A percentile compares a stretch with the other conserved stretches of the same genome.
Evolutionary conservation across 2,888 invertebrate species (phyloP).

Genomic region (Formica aserva): DNA sequence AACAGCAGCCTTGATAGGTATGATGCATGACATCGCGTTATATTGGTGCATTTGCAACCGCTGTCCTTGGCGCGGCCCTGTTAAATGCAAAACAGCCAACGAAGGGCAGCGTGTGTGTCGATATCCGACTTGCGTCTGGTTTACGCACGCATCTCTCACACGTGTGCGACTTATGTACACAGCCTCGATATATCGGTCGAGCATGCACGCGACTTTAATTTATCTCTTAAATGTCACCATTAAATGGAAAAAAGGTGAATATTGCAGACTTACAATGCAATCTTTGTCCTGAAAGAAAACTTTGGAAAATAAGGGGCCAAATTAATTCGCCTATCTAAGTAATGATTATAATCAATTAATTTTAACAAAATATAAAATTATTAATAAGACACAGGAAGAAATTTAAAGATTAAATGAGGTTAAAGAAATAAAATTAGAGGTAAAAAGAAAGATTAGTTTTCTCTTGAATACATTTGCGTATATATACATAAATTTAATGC

Average conservation of each 20-base stretch:
- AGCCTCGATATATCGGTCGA: background rate
- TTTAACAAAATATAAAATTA: background rate
- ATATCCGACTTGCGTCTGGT: slow-evolving; percentile 45
- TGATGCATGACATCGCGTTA: slow-evolving; percentile 7
- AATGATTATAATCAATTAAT: slow-evolving; percentile 2
- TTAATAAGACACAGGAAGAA: background rate
- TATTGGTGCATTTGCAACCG: slow-evolving; percentile 20
- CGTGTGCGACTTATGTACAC: slow-evolving; percentile 21
- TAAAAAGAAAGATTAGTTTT: background rate
- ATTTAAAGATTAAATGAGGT: background rate
- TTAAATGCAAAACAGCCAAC: slow-evolving; percentile 30
- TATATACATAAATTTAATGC: background rate
- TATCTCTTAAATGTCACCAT: background rate
- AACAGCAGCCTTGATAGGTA: background rate
- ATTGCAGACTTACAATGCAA: background rate
- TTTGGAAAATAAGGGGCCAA: background rate
- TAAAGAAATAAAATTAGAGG: background rate
- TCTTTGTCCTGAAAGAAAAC: background rate
- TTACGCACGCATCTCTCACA: slow-evolving; percentile 45
- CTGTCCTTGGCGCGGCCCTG: slow-evolving; percentile 47
- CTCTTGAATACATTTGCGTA: background rate
- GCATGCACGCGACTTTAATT: slow-evolving; percentile 7
- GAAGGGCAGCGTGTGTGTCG: slow-evolving; percentile 50
- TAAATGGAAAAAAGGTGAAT: background rate
- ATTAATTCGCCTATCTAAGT: background rate